A percentile compares a stretch with the other conserved stretches of the same genome.
Evolutionary conservation across 2,888 invertebrate genomes (phyloP).

Genomic region (Argyresthia goedartella): DNA sequence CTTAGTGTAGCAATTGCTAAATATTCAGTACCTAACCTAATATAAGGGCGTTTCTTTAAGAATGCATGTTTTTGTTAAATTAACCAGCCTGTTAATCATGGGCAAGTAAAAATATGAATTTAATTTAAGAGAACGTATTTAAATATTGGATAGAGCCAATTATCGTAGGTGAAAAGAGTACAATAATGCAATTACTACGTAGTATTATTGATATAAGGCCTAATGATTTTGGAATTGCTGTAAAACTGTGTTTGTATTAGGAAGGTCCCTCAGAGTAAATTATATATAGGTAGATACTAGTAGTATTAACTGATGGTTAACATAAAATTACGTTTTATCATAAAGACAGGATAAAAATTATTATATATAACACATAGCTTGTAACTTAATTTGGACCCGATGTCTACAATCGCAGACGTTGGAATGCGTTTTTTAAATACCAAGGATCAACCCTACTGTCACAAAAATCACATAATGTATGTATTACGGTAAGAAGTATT

Average conservation of each 20-base stretch:
- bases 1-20: background rate
- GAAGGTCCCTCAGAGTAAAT: background rate
- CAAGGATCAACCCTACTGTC: no score
- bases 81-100: background rate
- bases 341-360: no score
- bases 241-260: background rate
- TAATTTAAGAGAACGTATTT: background rate
- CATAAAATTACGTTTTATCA: background rate
- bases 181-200: conserved; percentile 42
- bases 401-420: background rate
- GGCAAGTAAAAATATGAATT: background rate
- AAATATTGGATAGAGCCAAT: conserved; percentile 1
- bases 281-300: background rate
- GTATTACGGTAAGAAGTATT: background rate
- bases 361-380: no score
- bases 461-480: background rate
- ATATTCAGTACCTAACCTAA: background rate
- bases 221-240: background rate
- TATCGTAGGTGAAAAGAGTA: conserved; percentile 43
- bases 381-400: background rate
- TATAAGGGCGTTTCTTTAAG: background rate
- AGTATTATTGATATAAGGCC: background rate
- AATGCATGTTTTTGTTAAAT: background rate
- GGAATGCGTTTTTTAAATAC: background rate
- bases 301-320: background rate